Conservation (phyloP, 2,113 vertebrate genomes). For the Ploceus nigricollis region DNA sequence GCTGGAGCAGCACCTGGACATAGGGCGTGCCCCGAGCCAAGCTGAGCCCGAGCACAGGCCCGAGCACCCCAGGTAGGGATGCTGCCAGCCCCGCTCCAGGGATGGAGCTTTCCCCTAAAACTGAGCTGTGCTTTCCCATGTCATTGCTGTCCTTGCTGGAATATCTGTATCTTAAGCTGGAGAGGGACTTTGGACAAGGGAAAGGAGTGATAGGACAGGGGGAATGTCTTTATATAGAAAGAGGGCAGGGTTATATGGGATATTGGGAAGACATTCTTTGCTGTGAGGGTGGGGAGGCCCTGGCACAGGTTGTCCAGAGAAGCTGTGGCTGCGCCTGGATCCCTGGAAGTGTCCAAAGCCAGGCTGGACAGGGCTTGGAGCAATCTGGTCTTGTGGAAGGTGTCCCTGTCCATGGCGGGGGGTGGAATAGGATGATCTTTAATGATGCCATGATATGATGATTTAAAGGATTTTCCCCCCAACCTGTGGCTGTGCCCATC, state of each 20-base stretch:
- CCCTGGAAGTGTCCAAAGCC: background rate
- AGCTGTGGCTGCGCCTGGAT: background rate
- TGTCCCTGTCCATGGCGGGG: background rate
- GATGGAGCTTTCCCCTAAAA: background rate
- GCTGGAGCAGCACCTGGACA: slow-evolving; percentile 93
- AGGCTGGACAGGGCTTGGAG: accelerated
- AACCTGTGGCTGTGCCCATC: background rate
- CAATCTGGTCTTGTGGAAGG: background rate
- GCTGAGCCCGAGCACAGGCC: slow-evolving; percentile 80
- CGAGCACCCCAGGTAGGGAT: slow-evolving; percentile 83
- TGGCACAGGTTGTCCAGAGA: background rate
- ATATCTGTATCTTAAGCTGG: accelerated
- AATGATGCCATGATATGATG: accelerated
- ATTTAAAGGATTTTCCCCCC: accelerated
- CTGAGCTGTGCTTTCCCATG: accelerated
- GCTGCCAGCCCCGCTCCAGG: accelerated
- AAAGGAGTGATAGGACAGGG: too few relatives aligned
- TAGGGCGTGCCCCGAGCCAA: slow-evolving; percentile 76
- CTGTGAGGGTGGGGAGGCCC: background rate
- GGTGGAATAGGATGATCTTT: background rate
- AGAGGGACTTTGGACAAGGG: background rate
- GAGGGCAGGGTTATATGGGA: background rate
- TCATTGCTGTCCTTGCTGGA: background rate
- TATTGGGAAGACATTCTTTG: background rate
- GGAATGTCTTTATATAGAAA: background rate